Percentiles rank a stretch among this genome's conserved stretches.
Evolutionary conservation across 1,140 invertebrate genomes (phyloP).

Genomic region (Caenorhabditis remanei): DNA sequence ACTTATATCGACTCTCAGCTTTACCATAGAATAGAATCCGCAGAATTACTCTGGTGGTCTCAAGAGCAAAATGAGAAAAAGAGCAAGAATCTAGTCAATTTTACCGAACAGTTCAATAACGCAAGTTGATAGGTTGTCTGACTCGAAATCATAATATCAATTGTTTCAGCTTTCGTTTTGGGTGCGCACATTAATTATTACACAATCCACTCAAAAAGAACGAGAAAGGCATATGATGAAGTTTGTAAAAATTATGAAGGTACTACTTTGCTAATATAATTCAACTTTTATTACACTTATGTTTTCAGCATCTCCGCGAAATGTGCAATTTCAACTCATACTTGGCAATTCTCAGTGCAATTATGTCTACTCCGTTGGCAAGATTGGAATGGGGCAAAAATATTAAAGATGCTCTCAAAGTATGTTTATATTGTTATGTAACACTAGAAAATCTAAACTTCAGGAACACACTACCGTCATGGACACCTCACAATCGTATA

Average conservation of each 20-base stretch:
- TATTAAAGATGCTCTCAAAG: slow-evolving; percentile 45
- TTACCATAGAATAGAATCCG: slow-evolving; percentile 93
- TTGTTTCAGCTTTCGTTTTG: slow-evolving; percentile 87
- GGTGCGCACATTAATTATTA: slow-evolving; percentile 87
- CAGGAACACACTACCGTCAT: slow-evolving; percentile 90
- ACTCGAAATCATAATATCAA: background rate
- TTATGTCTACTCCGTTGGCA: slow-evolving; percentile 94
- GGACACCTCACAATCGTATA: slow-evolving; percentile 94
- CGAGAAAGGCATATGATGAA: slow-evolving; percentile 95
- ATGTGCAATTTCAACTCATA: slow-evolving; percentile 99
- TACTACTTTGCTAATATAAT: slow-evolving; percentile 76
- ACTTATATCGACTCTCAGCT: slow-evolving; percentile 93
- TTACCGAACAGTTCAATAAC: slow-evolving; percentile 99
- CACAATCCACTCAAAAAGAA: slow-evolving; percentile 88
- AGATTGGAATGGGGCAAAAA: slow-evolving; percentile 85
- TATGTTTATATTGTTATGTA: background rate
- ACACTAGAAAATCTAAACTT: background rate
- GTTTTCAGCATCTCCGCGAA: slow-evolving; percentile 84
- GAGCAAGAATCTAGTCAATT: slow-evolving; percentile 93
- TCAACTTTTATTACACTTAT: slow-evolving; percentile 1
- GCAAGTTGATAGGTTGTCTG: slow-evolving; percentile 76
- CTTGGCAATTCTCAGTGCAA: slow-evolving; percentile 91
- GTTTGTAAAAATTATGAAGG: slow-evolving; percentile 98
- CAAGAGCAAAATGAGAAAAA: slow-evolving; percentile 95
- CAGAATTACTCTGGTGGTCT: slow-evolving; percentile 95